Percentiles rank a stretch among this genome's conserved stretches.
Conservation (phyloP, 1,140 invertebrate genomes). For the Nomia melanderi region DNA sequence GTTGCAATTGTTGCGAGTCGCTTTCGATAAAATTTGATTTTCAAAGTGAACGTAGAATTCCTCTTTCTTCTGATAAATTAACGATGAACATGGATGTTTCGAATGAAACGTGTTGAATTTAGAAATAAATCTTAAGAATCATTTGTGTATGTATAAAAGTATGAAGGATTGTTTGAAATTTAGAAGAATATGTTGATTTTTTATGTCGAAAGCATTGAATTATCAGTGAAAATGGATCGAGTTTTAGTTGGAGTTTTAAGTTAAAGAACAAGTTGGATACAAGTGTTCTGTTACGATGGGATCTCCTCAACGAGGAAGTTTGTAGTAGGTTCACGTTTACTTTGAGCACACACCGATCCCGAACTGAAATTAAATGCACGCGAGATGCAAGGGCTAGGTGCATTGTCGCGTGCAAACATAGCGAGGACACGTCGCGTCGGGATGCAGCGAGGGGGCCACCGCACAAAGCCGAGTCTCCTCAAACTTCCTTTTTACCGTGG, state of each 20-base stretch:
- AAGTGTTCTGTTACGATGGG: not conserved
- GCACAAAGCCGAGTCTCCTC: slow-evolving; percentile 15
- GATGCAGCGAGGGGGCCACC: not conserved
- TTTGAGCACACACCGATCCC: not conserved
- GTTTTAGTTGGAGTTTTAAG: not conserved
- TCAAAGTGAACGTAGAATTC: too few relatives aligned
- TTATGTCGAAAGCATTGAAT: too few relatives aligned
- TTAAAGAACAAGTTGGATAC: too few relatives aligned
- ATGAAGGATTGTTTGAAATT: too few relatives aligned
- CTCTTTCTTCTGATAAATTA: too few relatives aligned
- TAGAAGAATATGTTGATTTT: too few relatives aligned
- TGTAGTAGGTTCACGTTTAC: not conserved
- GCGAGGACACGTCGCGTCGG: slow-evolving; percentile 8
- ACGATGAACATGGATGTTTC: too few relatives aligned
- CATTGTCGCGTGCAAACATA: not conserved
- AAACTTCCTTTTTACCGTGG: slow-evolving; percentile 20
- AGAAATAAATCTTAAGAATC: too few relatives aligned
- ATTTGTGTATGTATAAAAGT: too few relatives aligned
- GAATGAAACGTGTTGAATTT: too few relatives aligned
- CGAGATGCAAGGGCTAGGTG: not conserved
- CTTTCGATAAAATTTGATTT: too few relatives aligned
- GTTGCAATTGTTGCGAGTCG: not conserved
- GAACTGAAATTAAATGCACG: slow-evolving; percentile 18
- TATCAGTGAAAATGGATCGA: too few relatives aligned
- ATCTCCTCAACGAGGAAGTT: not conserved